Evolutionary conservation across 2,113 vertebrate species (phyloP), one percentile per base, ranked within the genome.

Genomic region (Chaetops frenatus): DNA sequence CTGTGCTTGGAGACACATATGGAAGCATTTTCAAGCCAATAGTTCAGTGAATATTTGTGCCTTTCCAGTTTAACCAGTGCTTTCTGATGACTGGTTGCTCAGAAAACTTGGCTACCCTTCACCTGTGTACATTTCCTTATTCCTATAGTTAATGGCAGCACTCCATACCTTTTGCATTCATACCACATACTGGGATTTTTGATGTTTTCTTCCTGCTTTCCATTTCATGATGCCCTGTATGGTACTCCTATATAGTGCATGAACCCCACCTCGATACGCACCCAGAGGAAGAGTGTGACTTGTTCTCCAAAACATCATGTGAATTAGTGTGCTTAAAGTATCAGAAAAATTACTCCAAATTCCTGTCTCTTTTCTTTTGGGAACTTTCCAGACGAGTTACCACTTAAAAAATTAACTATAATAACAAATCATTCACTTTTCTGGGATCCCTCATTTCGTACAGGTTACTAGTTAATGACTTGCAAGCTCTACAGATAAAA

Each of bases 1-100:
- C 58, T 44, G 17, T 62, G 58, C 60, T 77, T 62, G 31, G 56
- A 60, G 35, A 38, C 48, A 72, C 74, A 86, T 82, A 90, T 73
- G 94, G 87, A 93, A 96, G 31, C 56, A n/a, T 91, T 96, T 94
- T 79, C 70, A 50, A 95, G 62, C 35, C 61, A 60, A 57, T 33
- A 85, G 56, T 56, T 62, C 40, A 62, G 54, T 31, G 42, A 78
- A 50, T 69, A 74, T 78, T 90, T 90, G 66, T 94, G 54, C 24
- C 25, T 88, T 90, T 73, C 27, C 38, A 85, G n/a, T 79, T 91
- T 61, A 79, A 60, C 36, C 50, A 85, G 35, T 3, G 3, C n/a
- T 81, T 93, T 58, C 38, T 71, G 67, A 42, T 83, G 79, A 38
- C 50, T 51, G 20, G 45, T 92, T 74, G 50, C 45, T 78, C 62